Evolutionary conservation across 2,888 invertebrate species (phyloP).

Genomic region (Melieria picta): DNA sequence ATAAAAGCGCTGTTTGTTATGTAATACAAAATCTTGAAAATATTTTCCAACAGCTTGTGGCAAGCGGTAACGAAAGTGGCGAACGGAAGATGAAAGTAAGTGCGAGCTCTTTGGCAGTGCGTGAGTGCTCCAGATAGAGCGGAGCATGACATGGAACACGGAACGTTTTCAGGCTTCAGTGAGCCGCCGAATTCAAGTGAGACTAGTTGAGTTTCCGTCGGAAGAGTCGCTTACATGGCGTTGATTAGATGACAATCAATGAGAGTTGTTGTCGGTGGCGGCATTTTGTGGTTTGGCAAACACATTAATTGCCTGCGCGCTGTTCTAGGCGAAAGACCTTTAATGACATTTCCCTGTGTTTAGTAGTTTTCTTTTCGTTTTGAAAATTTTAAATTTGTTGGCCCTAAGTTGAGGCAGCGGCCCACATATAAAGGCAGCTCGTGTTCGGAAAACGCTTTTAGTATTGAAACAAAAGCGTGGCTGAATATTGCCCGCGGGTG

Average conservation of each 20-base stretch:
- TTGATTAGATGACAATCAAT: slow-evolving; percentile 18
- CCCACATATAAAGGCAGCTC: slow-evolving; percentile 25
- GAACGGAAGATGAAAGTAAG: background rate
- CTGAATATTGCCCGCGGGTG: background rate
- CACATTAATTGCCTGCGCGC: slow-evolving; percentile 11
- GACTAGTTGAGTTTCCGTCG: too few species aligned
- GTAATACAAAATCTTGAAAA: background rate
- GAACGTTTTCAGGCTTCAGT: too few species aligned
- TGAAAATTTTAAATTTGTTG: background rate
- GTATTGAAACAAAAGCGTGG: slow-evolving; percentile 30
- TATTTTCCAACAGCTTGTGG: background rate
- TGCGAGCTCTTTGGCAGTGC: background rate
- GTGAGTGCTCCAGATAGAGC: background rate
- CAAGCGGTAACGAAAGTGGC: background rate
- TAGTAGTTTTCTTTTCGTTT: background rate
- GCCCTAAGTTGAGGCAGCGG: background rate
- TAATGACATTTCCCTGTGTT: slow-evolving; percentile 17
- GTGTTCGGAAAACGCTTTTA: slow-evolving; percentile 1
- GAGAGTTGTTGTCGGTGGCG: slow-evolving; percentile 6
- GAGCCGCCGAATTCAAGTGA: too few species aligned
- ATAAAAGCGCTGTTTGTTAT: too few species aligned
- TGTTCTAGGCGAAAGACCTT: background rate
- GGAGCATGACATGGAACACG: too few species aligned
- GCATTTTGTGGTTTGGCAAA: slow-evolving; percentile 9
- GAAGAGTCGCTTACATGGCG: background rate